These are phyloP conservation scores for Myoxocephalus aenaeus DNA, from an alignment of 2,797 vertebrate genomes.

Conservation along the genomic window DNA sequence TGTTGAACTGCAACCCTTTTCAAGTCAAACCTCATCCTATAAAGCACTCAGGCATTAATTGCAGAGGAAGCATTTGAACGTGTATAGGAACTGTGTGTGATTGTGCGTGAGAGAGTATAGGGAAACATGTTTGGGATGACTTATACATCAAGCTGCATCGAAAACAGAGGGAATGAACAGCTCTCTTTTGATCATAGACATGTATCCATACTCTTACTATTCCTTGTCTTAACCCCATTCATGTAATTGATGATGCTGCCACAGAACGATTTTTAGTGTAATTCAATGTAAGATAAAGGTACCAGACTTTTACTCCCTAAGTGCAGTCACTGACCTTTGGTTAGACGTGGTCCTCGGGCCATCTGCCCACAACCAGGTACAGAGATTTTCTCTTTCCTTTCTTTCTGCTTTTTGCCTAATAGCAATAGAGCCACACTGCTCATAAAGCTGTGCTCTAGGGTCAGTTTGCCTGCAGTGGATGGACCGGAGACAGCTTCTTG, in stretches of 20 bases:
- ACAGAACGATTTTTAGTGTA: neutral
- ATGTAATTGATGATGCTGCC: neutral
- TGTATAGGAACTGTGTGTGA: neutral
- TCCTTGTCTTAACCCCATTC: neutral
- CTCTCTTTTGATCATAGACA: neutral
- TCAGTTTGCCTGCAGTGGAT: neutral
- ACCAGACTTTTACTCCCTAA: constrained; percentile 15
- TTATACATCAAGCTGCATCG: constrained; percentile 23
- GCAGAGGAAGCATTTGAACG: constrained; percentile 26
- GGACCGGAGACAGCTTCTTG: neutral
- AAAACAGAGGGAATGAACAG: neutral
- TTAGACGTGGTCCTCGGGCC: constrained; percentile 15
- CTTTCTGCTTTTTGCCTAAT: neutral
- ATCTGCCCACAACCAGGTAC: constrained; percentile 15
- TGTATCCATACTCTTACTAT: neutral
- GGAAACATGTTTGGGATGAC: constrained; percentile 1
- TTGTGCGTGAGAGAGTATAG: constrained; percentile 6
- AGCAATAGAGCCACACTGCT: neutral
- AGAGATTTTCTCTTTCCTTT: neutral
- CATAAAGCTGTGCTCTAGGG: neutral
- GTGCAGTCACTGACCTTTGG: constrained; percentile 36
- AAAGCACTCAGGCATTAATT: constrained; percentile 21
- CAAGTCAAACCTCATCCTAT: constrained; percentile 8
- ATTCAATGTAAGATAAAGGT: constrained; percentile 1
- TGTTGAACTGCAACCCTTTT: constrained; percentile 71